Evolutionary conservation across 2,888 invertebrate genomes (phyloP), one percentile per base, ranked within the genome.

Genomic region (Deilephila elpenor): DNA sequence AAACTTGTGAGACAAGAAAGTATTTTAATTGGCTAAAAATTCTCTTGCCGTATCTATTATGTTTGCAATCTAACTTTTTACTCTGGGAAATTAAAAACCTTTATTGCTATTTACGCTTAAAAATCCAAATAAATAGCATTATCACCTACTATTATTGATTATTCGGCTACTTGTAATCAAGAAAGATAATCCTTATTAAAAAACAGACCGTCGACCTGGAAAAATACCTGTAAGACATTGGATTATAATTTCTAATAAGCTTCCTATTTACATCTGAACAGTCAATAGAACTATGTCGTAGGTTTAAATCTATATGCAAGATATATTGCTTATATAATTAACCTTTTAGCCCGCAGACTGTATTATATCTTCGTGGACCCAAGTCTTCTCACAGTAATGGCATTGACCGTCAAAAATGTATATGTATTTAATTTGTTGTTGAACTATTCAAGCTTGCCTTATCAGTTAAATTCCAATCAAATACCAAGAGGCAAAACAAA

Each of bases 401-500:
- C 56, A 56, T 0, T 56, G 56, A 56, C 56, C 56, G 56, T 56
- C n/a, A 14, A 70, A 20, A 70, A 20, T 53, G 51, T 67, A n/a
- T 56, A 56, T 78, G 76, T 76, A 76, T 75, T 59, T 37, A 74
- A 19, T 37, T 6, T 64, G 32, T 64, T 67, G 51, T 51, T 6
- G 19, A 67, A 51, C 25, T 1, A 51, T 7, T 17, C 51, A 51
- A 25, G 67, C 29, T 67, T 14, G 17, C n/a, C 44, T 67, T 80
- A 84, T 81, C 82, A 76, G 73, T 78, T 73, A 79, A 83, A 84
- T 81, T 84, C 82, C 78, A 83, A 86, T 86, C 80, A 82, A 78
- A 81, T 75, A 80, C 79, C 76, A 77, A 80, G 80, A 81, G 84
- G 83, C 81, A 78, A 79, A 84, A 85, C 84, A 84, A 85, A 85